Evolutionary conservation across 2,797 vertebrate genomes (phyloP).

Genomic region (Pseudochirops corinnae): DNA sequence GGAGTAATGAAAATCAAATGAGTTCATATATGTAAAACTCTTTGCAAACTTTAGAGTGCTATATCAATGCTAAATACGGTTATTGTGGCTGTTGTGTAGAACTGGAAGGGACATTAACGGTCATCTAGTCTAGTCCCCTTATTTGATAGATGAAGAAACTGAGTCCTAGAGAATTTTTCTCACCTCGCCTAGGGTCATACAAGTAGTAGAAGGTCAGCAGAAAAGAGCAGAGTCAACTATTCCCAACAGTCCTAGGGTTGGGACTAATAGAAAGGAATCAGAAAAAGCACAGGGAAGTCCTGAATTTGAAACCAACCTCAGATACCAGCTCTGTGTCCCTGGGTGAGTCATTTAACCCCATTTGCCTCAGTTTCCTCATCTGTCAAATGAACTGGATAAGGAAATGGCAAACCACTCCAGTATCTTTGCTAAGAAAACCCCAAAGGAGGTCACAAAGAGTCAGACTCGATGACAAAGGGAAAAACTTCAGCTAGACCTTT

Average conservation of each 20-base stretch:
- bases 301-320: background rate
- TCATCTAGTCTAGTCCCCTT: background rate
- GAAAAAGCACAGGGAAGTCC: background rate
- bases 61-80: too few species aligned
- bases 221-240: background rate
- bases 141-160: background rate
- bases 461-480: background rate
- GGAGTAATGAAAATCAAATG: too few species aligned
- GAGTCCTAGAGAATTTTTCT: background rate
- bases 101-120: too few species aligned
- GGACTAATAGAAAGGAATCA: background rate
- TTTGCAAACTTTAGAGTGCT: too few species aligned
- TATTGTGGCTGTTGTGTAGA: too few species aligned
- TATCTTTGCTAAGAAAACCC: background rate
- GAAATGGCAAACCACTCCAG: background rate
- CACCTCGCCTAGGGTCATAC: background rate
- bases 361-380: conserved; percentile 5
- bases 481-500: background rate
- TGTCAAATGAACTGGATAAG: background rate
- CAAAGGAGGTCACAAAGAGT: background rate
- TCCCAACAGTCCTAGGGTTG: background rate
- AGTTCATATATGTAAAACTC: too few species aligned
- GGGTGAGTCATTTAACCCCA: background rate
- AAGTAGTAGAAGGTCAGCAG: background rate
- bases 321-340: background rate